Base-by-base conservation (phyloP, 2,888 invertebrate genomes). In the Pardosa pseudoannulata region DNA sequence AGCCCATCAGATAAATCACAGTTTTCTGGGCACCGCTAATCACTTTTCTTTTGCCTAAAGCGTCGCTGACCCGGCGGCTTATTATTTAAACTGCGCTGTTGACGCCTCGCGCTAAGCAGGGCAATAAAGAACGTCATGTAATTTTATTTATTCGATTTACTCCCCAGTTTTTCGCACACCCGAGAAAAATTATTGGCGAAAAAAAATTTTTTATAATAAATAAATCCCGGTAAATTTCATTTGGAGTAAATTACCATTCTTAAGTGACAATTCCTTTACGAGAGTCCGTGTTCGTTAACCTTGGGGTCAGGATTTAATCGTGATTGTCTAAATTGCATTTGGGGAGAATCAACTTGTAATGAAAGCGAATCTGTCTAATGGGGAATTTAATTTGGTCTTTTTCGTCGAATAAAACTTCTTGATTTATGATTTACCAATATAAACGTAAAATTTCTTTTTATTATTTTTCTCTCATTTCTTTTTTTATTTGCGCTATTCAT, bases 1-100 rank as follows among this genome's bases (percentile, higher is more conserved):
- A 73, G 72, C 83, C 72, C 71, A 78, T 73, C 83, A 72, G 46
- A 83, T 83, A 83, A 83, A 83, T 83, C 76, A 76, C 82, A 19
- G 76, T 70, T 82, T 62, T 28, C 68, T 50, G 46, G 65, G 32
- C 65, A 23, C 62, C 16, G 72, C 39, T 78, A 73, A 85, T 85
- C 78, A 78, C 83, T 78, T 64, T 29, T 64, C 28, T 62, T 39
- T 7, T 31, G 39, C 36, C 32, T 46, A 36, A 72, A 82, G 75
- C 80, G 80, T 32, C 73, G 68, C 62, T 78, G 83, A 85, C 83
- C 83, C 56, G 73, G 73, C 72, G 73, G 73, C 65, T 85, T 72
- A 78, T 85, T 78, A 83, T 79, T 83, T 71, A 74, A 56, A 65
- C 31, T 41, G 74, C 39, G 83, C 70, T 62, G n/a, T n/a, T 68